A percentile compares a stretch with the other conserved stretches of the same genome.
Evolutionary conservation across 2,797 vertebrate genomes (phyloP).

Genomic region (Crenichthys baileyi): DNA sequence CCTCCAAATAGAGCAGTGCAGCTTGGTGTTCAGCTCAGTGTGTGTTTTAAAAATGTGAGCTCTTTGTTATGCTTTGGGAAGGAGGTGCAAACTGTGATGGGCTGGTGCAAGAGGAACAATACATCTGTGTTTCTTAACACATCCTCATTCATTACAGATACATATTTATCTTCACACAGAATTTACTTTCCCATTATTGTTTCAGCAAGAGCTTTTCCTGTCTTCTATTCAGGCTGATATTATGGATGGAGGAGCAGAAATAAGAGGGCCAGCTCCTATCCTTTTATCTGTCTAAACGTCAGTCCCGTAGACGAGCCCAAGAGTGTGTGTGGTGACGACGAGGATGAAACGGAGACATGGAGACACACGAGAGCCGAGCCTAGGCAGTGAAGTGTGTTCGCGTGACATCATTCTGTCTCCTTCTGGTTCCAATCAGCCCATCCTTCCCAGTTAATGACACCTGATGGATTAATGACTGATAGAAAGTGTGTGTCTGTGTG

Average conservation of each 20-base stretch:
- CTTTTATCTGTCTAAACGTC: constrained; percentile 60
- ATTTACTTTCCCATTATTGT: constrained; percentile 29
- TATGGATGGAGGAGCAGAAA: constrained; percentile 29
- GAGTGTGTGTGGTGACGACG: constrained; percentile 38
- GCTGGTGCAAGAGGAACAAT: constrained; percentile 35
- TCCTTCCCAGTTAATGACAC: constrained; percentile 75
- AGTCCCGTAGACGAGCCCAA: constrained; percentile 23
- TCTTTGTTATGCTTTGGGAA: constrained; percentile 9
- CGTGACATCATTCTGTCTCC: constrained; percentile 80
- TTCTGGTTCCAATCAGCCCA: constrained; percentile 80
- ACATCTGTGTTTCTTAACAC: background rate
- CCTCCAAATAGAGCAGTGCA: constrained; percentile 50
- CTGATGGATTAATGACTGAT: constrained; percentile 83
- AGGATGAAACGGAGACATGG: constrained; percentile 61
- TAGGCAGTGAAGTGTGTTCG: constrained; percentile 57
- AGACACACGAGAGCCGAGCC: constrained; percentile 60
- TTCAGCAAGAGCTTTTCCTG: constrained; percentile 20
- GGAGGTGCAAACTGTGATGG: constrained; percentile 9
- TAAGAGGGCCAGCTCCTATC: constrained; percentile 21
- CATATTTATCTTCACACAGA: constrained; percentile 17
- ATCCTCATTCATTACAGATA: constrained; percentile 36
- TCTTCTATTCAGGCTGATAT: constrained; percentile 36
- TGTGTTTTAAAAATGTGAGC: constrained; percentile 22
- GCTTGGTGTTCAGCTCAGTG: constrained; percentile 11
- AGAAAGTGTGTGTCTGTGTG: constrained; percentile 46